Evolutionary conservation across 2,797 vertebrate species (phyloP).

Genomic region (Merluccius polli): DNA sequence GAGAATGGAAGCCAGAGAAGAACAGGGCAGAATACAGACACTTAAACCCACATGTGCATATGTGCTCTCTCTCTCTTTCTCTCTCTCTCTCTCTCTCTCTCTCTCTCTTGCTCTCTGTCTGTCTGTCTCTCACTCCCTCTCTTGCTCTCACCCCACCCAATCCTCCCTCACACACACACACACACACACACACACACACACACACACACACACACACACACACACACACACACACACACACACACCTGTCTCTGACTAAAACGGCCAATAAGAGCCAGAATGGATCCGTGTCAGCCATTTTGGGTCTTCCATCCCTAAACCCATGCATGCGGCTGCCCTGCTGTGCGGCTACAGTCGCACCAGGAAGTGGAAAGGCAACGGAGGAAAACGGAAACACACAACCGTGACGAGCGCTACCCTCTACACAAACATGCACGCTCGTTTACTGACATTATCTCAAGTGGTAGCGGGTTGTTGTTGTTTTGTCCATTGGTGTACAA

Average conservation of each 20-base stretch:
- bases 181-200: background rate
- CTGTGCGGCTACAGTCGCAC: background rate
- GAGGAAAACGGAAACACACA: slow-evolving; percentile 37
- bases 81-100: background rate
- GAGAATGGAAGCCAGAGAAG: slow-evolving; percentile 18
- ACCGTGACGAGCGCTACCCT: slow-evolving; percentile 41
- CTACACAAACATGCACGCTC: slow-evolving; percentile 61
- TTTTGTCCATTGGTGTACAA: slow-evolving; percentile 8
- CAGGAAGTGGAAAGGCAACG: slow-evolving; percentile 5
- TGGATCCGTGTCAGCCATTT: background rate
- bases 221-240: slow-evolving; percentile 12
- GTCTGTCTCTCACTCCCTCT: background rate
- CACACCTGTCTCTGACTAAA: slow-evolving; percentile 15
- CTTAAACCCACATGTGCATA: slow-evolving; percentile 21
- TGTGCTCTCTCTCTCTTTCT: background rate
- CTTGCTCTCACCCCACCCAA: background rate
- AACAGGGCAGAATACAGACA: slow-evolving; percentile 12
- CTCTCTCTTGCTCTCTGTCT: background rate
- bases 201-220: background rate
- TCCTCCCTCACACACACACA: background rate
- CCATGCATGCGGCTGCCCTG: background rate
- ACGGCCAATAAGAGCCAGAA: background rate
- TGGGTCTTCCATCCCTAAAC: background rate
- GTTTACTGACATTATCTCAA: slow-evolving; percentile 45
- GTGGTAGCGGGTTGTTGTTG: slow-evolving; percentile 43